These are phyloP conservation scores for Notiomystis cincta DNA, from an alignment of 2,113 vertebrate species.

Conservation along the genomic window DNA sequence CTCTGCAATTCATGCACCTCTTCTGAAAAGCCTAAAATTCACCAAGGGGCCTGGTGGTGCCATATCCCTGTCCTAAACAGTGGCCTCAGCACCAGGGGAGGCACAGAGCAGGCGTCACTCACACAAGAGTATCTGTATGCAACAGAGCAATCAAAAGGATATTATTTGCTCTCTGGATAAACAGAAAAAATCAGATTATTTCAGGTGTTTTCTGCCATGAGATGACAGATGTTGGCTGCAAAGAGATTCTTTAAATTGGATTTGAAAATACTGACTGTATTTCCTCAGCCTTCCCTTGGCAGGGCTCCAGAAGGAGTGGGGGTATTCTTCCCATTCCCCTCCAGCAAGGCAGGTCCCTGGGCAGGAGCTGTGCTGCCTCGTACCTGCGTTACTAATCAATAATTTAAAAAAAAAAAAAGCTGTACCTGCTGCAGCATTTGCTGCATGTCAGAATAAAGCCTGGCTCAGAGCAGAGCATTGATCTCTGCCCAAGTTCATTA, in stretches of 20 bases:
- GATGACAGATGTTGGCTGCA: neutral
- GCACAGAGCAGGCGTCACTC: neutral
- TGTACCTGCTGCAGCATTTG: neutral
- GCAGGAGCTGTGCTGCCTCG: neutral
- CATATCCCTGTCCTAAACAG: accelerated
- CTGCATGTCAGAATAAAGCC: neutral
- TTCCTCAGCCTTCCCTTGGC: neutral
- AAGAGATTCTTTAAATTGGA: neutral
- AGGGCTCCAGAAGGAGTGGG: neutral
- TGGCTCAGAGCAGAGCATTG: neutral
- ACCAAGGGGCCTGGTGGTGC: neutral
- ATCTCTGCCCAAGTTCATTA: constrained; percentile 17
- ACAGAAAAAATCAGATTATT: constrained; percentile 14
- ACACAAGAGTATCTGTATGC: accelerated
- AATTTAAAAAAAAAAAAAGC: neutral
- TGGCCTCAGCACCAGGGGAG: neutral
- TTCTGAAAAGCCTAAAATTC: neutral
- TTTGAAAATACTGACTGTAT: neutral
- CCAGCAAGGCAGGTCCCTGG: neutral
- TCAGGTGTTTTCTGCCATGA: neutral
- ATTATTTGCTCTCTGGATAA: neutral
- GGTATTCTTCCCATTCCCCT: neutral
- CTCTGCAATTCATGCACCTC: accelerated
- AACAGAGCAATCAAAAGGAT: neutral
- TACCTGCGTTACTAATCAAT: neutral